These are phyloP conservation scores for Drosophila differens DNA, from an alignment of 2,888 invertebrate genomes.

Conservation along the genomic window DNA sequence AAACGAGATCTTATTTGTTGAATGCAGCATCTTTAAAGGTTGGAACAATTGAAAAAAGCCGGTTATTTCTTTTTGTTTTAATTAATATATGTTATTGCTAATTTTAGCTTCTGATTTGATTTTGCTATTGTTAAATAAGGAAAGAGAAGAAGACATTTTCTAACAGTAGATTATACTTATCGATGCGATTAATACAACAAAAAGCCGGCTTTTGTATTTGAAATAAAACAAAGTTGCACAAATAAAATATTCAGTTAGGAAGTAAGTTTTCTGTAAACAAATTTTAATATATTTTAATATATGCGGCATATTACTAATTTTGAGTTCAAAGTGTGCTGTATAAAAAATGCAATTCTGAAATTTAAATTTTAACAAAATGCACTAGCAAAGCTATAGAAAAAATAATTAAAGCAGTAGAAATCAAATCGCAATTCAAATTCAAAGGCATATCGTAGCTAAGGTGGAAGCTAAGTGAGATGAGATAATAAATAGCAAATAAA, in stretches of 20 bases:
- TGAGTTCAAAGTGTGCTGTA: neutral
- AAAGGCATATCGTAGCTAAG: neutral
- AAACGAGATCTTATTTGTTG: neutral
- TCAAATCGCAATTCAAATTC: neutral
- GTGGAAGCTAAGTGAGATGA: neutral
- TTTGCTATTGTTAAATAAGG: neutral
- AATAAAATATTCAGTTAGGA: neutral
- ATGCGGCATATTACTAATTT: neutral
- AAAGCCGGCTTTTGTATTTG: neutral
- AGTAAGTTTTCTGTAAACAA: neutral
- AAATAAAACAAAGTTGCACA: neutral
- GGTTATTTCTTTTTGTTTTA: neutral
- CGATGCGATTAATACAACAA: neutral
- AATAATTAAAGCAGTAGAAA: neutral
- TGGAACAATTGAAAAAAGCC: neutral
- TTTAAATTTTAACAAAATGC: too few species aligned
- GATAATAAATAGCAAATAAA: neutral
- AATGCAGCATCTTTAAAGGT: neutral
- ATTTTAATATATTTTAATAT: neutral
- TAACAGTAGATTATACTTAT: neutral
- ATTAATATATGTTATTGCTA: neutral
- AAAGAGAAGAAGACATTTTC: neutral
- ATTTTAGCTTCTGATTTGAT: neutral
- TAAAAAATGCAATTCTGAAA: neutral
- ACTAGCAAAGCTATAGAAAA: too few species aligned